Base-by-base conservation (phyloP, 2,797 vertebrate species). In the Lutjanus campechanus region DNA sequence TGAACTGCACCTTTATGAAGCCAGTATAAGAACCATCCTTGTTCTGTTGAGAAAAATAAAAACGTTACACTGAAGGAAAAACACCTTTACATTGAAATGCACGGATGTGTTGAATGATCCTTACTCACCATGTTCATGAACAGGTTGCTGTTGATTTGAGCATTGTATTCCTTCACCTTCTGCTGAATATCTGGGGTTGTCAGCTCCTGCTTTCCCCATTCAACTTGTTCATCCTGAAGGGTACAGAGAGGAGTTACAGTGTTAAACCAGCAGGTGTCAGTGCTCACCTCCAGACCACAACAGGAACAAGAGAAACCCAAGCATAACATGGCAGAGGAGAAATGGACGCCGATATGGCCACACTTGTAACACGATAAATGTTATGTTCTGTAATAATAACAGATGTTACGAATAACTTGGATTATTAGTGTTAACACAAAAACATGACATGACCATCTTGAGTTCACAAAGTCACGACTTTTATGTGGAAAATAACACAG, bases 1-100 rank as follows among this genome's bases (percentile, higher is more conserved):
- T 99, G 78, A 99, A 96, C 77, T 98, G 98, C 71, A 99, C 98
- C 83, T 98, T 99, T 63, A 99, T 96, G 92, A 99, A 99, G 59
- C 98, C 98, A 0, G 97, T 98, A 91, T 97, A 99, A 58, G 97
- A 97, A 22, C 97, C 97, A 0, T 99, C 98, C 85, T 97, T 97
- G 91, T 97, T 98, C 98, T 99, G 92, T 78, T 8, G 20, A 60
- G 44, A 0, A 70, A 47, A 70, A 67, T 2, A 17, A 19, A 50
- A 20, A 50, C 2, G 55, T 81, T 50, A 66, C 17, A 77, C 10
- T 53, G 2, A 67, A 19, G 4, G 0, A 60, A 41, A 69, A 17
- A 54, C 2, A 1, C 1, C 1, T 41, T 69, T 11, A 25, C 11
- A 56, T 8, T 20, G 11, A 77, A 77, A 68, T 43, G 12, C 1